These are phyloP conservation scores for Meliscaeva auricollis DNA, from an alignment of 2,888 invertebrate species.

Conservation along the genomic window DNA sequence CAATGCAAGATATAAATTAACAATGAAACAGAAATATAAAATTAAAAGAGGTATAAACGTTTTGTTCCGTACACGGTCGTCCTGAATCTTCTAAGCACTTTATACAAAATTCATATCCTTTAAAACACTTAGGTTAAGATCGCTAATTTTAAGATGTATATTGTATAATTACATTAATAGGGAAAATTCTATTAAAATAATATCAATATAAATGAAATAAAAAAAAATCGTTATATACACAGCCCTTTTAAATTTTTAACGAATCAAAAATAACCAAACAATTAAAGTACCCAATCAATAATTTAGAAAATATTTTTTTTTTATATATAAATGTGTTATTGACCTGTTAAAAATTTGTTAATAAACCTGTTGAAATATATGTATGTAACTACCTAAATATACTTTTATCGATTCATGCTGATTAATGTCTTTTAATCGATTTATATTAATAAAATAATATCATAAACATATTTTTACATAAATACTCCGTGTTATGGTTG, in stretches of 20 bases:
- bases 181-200: background rate
- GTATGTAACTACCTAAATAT: background rate
- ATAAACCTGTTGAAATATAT: background rate
- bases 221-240: background rate
- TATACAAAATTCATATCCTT: too few species aligned
- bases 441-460: slow-evolving; percentile 22
- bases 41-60: too few species aligned
- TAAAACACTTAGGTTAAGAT: background rate
- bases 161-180: background rate
- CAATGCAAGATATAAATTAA: too few species aligned
- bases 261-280: background rate
- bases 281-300: background rate
- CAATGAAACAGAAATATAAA: too few species aligned
- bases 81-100: too few species aligned
- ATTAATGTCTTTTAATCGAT: slow-evolving; percentile 20
- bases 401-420: background rate
- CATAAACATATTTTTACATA: background rate
- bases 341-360: background rate
- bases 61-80: too few species aligned
- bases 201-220: background rate
- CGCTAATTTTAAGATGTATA: background rate
- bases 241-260: background rate
- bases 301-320: background rate
- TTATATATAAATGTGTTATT: background rate
- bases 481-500: slow-evolving; percentile 63